Conservation (phyloP, 2,797 vertebrate genomes). For the Phrynocephalus guinanensis region DNA sequence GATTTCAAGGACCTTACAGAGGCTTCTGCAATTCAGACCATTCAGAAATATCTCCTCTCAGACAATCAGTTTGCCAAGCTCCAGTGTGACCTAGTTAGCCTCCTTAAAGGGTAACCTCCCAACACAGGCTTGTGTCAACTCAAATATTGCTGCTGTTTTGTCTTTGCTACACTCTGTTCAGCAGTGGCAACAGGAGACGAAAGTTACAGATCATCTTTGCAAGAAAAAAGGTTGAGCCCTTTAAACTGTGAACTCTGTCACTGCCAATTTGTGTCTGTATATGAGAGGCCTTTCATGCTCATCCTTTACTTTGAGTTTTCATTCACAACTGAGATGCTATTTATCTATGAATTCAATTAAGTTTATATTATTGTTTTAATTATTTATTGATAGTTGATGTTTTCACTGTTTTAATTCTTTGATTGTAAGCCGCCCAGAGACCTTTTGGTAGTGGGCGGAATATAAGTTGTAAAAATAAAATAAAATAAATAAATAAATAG, state of each 20-base stretch:
- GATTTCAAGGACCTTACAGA: conserved; percentile 84
- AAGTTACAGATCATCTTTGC: neutral
- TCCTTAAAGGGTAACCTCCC: conserved; percentile 22
- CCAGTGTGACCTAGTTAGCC: conserved; percentile 65
- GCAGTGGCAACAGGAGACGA: neutral
- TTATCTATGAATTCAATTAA: neutral
- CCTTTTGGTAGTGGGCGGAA: too few species aligned
- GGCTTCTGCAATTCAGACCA: conserved; percentile 74
- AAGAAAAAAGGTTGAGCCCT: neutral
- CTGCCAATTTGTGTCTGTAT: neutral
- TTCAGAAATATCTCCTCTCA: conserved; percentile 80
- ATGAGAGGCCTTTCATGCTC: neutral
- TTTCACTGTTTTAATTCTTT: too few species aligned
- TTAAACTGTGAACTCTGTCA: neutral
- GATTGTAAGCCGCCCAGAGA: too few species aligned
- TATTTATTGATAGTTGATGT: too few species aligned
- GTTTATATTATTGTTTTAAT: too few species aligned
- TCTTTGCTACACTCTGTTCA: neutral
- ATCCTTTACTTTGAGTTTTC: neutral
- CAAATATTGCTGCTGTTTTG: neutral
- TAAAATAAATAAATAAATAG: too few species aligned
- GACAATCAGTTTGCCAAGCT: conserved; percentile 77
- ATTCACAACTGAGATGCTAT: neutral
- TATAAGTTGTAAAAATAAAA: too few species aligned
- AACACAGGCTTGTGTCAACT: neutral